Percentiles rank a stretch among this genome's conserved stretches.
These are phyloP conservation scores for Numida meleagris DNA, from an alignment of 2,113 vertebrate species.

Conservation along the genomic window DNA sequence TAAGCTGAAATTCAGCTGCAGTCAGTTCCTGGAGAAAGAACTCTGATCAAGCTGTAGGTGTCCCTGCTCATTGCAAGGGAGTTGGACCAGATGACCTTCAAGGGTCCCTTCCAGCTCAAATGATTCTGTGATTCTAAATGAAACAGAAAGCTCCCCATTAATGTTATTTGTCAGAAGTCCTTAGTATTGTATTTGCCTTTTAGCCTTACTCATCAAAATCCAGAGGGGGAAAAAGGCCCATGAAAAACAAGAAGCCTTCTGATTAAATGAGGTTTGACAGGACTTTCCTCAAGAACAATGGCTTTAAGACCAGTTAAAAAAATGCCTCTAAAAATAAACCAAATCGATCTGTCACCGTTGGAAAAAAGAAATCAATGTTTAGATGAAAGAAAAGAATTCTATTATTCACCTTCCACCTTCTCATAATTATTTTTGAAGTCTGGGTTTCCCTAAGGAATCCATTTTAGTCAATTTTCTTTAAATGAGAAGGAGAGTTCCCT, in stretches of 20 bases:
- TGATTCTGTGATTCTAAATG: neutral
- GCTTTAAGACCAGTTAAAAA: neutral
- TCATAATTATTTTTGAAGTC: constrained; percentile 9
- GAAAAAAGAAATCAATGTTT: neutral
- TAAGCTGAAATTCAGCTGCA: neutral
- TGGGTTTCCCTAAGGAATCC: neutral
- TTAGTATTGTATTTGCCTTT: neutral
- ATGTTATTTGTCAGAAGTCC: neutral
- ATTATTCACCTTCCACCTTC: neutral
- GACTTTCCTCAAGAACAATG: neutral
- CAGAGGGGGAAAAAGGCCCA: neutral
- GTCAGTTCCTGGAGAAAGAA: neutral
- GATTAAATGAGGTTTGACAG: constrained; percentile 10
- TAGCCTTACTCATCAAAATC: neutral
- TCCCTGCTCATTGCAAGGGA: too few species aligned
- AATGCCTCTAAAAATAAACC: constrained; percentile 3
- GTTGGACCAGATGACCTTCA: too few species aligned
- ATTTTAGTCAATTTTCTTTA: neutral
- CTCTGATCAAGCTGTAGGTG: too few species aligned
- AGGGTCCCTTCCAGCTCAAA: too few species aligned
- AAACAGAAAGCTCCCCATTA: neutral
- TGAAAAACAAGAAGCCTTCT: neutral
- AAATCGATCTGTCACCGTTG: neutral
- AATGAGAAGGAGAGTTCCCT: neutral
- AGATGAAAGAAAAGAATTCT: neutral